Evolutionary conservation across 2,113 vertebrate species (phyloP).

Genomic region (Phaethon lepturus): DNA sequence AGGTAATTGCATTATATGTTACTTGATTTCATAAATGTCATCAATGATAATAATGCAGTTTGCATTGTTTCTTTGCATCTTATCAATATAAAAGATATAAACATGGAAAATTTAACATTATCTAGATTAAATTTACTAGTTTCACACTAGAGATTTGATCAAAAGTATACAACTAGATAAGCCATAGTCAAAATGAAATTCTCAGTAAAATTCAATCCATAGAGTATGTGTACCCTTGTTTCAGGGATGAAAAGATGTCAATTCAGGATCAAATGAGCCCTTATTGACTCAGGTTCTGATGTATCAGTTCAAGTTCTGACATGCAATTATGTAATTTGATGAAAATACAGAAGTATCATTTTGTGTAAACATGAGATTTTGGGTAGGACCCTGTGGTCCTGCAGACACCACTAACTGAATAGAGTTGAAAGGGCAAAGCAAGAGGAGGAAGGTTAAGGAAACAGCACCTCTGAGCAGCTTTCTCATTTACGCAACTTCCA

Average conservation of each 20-base stretch:
- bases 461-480: background rate
- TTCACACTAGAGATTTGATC: background rate
- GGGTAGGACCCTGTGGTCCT: background rate
- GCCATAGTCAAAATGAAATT: background rate
- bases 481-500: background rate
- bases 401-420: rapidly evolving
- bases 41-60: background rate
- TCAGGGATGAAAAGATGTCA: background rate
- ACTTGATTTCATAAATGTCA: background rate
- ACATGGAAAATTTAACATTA: background rate
- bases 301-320: background rate
- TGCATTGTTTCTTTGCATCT: background rate
- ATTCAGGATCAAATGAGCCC: background rate
- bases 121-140: background rate
- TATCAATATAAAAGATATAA: background rate
- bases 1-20: background rate
- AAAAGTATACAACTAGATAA: background rate
- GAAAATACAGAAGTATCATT: background rate
- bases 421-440: background rate
- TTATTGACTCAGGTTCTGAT: background rate
- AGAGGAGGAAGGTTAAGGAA: background rate
- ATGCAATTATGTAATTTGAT: background rate
- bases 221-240: background rate
- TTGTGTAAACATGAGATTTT: background rate
- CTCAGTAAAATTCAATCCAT: background rate